These are phyloP conservation scores for Archips crataeganus DNA, from an alignment of 2,888 invertebrate species.

Conservation along the genomic window DNA sequence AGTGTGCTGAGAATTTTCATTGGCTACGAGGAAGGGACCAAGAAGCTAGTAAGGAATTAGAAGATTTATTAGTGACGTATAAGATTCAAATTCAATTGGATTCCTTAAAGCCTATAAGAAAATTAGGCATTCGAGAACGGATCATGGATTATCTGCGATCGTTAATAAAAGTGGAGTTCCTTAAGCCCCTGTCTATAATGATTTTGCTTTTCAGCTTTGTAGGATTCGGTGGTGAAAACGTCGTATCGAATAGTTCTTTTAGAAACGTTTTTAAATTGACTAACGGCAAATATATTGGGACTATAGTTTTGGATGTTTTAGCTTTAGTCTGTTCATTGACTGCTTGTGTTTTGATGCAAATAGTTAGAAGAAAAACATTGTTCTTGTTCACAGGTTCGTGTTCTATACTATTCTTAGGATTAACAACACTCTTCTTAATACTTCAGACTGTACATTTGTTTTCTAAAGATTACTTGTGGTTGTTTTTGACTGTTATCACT, in stretches of 20 bases:
- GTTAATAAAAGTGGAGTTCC: slow-evolving; percentile 49
- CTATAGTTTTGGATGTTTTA: slow-evolving; percentile 49
- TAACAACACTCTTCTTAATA: slow-evolving; percentile 45
- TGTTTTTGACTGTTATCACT: slow-evolving; percentile 47
- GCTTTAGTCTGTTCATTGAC: slow-evolving; percentile 50
- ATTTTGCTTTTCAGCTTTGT: slow-evolving; percentile 51
- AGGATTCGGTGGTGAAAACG: slow-evolving; percentile 48
- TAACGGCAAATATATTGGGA: slow-evolving; percentile 51
- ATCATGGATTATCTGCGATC: slow-evolving; percentile 45
- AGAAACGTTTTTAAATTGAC: slow-evolving; percentile 47
- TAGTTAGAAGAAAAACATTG: slow-evolving; percentile 48
- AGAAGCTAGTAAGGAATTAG: slow-evolving; percentile 47
- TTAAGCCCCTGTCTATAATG: slow-evolving; percentile 51
- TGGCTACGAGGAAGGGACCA: slow-evolving; percentile 47
- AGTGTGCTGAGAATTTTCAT: slow-evolving; percentile 47
- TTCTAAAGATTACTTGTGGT: slow-evolving; percentile 49
- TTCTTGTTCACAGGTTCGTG: slow-evolving; percentile 50
- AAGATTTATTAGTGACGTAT: slow-evolving; percentile 45
- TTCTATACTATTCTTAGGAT: slow-evolving; percentile 47
- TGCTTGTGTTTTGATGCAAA: slow-evolving; percentile 49
- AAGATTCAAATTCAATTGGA: slow-evolving; percentile 47
- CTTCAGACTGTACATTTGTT: slow-evolving; percentile 48
- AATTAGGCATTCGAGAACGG: slow-evolving; percentile 42
- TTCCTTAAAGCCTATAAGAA: slow-evolving; percentile 48
- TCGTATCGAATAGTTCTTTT: slow-evolving; percentile 46